Percentiles rank a stretch among this genome's conserved stretches.
Conservation (phyloP, 2,113 vertebrate species). For the Prochilodus magdalenae region DNA sequence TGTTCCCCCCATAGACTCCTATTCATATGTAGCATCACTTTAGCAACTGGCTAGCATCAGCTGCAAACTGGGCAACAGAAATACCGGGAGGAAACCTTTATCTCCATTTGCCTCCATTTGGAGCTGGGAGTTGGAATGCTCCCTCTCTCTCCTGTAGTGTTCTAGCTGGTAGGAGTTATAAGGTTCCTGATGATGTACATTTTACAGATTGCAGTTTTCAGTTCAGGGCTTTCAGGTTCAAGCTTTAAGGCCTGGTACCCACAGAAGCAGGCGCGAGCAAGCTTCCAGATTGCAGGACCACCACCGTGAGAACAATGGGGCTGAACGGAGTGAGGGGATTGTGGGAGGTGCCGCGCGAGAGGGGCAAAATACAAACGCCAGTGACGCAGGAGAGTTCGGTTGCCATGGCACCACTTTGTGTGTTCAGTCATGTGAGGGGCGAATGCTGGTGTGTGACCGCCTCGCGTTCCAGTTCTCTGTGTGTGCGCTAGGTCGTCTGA, state of each 20-base stretch:
- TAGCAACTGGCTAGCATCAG: no score
- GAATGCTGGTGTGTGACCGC: conserved; percentile 12
- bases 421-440: conserved; percentile 22
- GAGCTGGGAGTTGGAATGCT: no score
- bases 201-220: no score
- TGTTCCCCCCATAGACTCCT: no score
- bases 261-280: not conserved
- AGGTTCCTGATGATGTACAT: no score
- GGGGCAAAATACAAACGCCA: conserved; percentile 8
- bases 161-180: no score
- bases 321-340: not conserved
- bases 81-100: no score
- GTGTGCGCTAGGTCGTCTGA: not conserved
- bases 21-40: no score
- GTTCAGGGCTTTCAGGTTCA: no score
- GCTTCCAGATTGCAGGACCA: not conserved
- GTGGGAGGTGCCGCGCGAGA: not conserved
- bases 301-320: not conserved
- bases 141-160: no score
- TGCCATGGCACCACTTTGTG: conserved; percentile 39
- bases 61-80: no score
- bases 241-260: not conserved
- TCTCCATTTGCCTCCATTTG: no score
- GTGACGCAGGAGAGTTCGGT: conserved; percentile 43
- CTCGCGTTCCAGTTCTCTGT: not conserved